Evolutionary conservation across 2,113 vertebrate species (phyloP).

Genomic region (Lipotes vexillifer): DNA sequence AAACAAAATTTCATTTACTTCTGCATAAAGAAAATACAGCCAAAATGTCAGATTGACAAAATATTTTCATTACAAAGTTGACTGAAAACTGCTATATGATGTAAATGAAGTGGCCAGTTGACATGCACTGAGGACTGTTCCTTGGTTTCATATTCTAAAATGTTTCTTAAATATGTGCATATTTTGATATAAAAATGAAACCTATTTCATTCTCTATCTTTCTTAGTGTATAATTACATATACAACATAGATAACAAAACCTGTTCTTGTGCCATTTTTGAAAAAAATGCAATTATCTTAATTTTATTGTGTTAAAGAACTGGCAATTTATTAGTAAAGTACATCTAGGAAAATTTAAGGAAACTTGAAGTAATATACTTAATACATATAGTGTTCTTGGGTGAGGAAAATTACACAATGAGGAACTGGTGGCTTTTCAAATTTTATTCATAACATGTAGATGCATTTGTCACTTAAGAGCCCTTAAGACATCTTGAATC

Average conservation of each 20-base stretch:
- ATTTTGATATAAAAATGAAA: background rate
- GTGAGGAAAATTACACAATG: background rate
- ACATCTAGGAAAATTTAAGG: background rate
- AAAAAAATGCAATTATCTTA: background rate
- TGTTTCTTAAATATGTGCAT: background rate
- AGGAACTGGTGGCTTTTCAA: background rate
- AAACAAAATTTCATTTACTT: conserved; percentile 1
- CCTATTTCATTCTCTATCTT: background rate
- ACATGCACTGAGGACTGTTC: background rate
- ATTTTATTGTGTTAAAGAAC: background rate
- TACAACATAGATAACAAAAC: background rate
- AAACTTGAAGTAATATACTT: background rate
- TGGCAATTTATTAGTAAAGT: background rate
- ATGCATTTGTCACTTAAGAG: background rate
- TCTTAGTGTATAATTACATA: background rate
- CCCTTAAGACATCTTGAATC: background rate
- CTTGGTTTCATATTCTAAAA: background rate
- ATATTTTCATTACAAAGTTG: background rate
- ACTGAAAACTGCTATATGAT: background rate
- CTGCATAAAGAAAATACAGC: background rate
- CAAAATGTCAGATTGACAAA: background rate
- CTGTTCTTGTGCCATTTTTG: background rate
- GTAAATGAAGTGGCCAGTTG: background rate
- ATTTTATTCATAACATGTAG: background rate
- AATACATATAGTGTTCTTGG: background rate